Evolutionary conservation across 2,888 invertebrate species (phyloP).

Genomic region (Andrena camellia): DNA sequence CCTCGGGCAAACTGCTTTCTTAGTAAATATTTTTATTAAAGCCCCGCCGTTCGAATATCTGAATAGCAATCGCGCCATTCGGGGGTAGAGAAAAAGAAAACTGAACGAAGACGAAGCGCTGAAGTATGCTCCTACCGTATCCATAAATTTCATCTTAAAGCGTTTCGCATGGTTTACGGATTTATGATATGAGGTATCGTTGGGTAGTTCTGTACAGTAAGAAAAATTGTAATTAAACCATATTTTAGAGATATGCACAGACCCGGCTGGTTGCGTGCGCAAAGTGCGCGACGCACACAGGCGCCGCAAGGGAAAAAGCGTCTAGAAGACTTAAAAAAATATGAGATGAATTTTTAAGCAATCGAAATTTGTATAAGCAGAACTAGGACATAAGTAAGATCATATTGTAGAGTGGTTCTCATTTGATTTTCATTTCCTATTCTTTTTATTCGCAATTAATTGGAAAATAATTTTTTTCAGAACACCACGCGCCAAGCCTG

Average conservation of each 20-base stretch:
- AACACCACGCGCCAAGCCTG: too few species aligned
- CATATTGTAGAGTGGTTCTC: too few species aligned
- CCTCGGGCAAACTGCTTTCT: slow-evolving; percentile 78
- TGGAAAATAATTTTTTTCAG: too few species aligned
- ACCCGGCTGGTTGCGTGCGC: too few species aligned
- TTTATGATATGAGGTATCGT: slow-evolving; percentile 21
- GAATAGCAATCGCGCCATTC: slow-evolving; percentile 78
- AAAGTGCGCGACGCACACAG: too few species aligned
- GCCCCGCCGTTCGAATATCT: slow-evolving; percentile 81
- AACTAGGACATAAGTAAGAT: too few species aligned
- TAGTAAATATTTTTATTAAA: slow-evolving; percentile 82
- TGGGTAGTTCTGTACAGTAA: neutral
- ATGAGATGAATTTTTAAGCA: too few species aligned
- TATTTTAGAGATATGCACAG: neutral
- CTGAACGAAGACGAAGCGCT: slow-evolving; percentile 55
- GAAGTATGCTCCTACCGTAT: slow-evolving; percentile 36
- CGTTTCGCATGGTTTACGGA: slow-evolving; percentile 56
- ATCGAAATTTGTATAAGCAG: too few species aligned
- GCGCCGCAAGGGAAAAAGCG: too few species aligned
- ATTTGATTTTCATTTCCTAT: too few species aligned
- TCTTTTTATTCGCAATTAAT: too few species aligned
- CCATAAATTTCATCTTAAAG: slow-evolving; percentile 68
- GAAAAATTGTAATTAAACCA: neutral
- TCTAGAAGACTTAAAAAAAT: too few species aligned
- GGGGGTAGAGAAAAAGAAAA: slow-evolving; percentile 56